Evolutionary conservation across 2,113 vertebrate species (phyloP), one percentile per base, ranked within the genome.

Genomic region (Geococcyx californianus): DNA sequence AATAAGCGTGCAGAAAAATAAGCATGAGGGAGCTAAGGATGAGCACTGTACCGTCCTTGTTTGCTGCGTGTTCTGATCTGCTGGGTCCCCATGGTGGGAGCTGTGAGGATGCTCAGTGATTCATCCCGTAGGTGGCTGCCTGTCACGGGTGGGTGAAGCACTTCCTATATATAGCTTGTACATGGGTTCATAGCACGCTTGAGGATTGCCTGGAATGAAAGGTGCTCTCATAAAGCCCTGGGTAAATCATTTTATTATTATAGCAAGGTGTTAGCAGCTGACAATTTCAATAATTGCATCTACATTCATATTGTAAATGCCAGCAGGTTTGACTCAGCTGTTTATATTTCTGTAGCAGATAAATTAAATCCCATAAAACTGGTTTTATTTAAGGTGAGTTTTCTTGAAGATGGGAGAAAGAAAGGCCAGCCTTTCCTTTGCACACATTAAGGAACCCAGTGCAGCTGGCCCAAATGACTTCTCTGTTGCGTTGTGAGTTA

Each of bases 101-200:
- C 93, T 63, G 79, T n/a, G 79, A 94, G 85, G 73, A 92, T 38
- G 77, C 52, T 84, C 83, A 42, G 83, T 96, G 96, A 97, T 84
- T 97, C 95, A 96, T 86, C 68, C 70, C 0, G 94, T 95, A 10
- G 96, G 94, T 75, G 96, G 92, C 44, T 96, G 96, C 93, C 85
- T 96, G 94, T 96, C 93, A 93, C 1, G 7, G 85, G 76, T 88
- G 90, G 95, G 92, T 93, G 92, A 94, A 60, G 60, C 13, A 4
- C 44, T 75, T 74, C 64, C 93, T 94, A 96, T 94, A 81, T 78
- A 92, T 95, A 96, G 76, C 69, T 45, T 19, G 13, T 87, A 72
- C 36, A 75, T 64, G 64, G 77, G 25, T 77, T 96, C 88, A 64
- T 11, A 90, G 80, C 76, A 34, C 66, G 16, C 77, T 95, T 33